phyloP scores from a whole-genome alignment of 2,113 vertebrate genomes.

The Triplophysa rosa region DNA sequence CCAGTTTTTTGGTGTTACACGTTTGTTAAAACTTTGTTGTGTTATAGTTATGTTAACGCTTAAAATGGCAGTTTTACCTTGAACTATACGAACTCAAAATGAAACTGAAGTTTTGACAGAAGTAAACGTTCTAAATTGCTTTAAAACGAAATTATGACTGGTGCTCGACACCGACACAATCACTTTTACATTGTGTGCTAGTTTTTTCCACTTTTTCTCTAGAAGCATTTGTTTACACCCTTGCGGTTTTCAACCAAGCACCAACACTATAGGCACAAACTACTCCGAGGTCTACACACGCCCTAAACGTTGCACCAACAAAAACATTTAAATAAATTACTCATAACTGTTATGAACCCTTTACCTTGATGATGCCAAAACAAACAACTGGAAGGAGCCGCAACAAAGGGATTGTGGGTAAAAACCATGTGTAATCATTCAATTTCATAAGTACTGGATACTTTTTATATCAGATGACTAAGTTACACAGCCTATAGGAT shows the following conservation, averaged over 20 bases:
- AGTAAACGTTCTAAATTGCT: background rate
- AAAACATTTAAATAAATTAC: background rate
- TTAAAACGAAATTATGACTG: background rate
- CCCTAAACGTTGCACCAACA: background rate
- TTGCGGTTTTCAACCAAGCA: background rate
- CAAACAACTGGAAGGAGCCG: too few relatives aligned
- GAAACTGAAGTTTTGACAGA: constrained; percentile 4
- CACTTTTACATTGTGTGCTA: background rate
- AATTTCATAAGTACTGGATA: too few relatives aligned
- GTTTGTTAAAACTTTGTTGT: background rate
- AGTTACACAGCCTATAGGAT: too few relatives aligned
- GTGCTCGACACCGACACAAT: background rate
- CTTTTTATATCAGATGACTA: too few relatives aligned
- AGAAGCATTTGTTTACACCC: background rate
- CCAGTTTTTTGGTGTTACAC: background rate
- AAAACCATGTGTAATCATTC: too few relatives aligned
- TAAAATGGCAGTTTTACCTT: constrained; percentile 3
- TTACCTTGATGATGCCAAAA: background rate
- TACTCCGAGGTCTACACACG: constrained; percentile 19
- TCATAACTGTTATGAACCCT: background rate
- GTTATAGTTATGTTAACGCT: background rate
- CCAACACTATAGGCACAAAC: background rate
- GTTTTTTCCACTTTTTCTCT: background rate
- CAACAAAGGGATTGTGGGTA: too few relatives aligned
- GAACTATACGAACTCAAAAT: constrained; percentile 16